Conservation (phyloP, 2,113 vertebrate species). For the Pampusana beccarii region DNA sequence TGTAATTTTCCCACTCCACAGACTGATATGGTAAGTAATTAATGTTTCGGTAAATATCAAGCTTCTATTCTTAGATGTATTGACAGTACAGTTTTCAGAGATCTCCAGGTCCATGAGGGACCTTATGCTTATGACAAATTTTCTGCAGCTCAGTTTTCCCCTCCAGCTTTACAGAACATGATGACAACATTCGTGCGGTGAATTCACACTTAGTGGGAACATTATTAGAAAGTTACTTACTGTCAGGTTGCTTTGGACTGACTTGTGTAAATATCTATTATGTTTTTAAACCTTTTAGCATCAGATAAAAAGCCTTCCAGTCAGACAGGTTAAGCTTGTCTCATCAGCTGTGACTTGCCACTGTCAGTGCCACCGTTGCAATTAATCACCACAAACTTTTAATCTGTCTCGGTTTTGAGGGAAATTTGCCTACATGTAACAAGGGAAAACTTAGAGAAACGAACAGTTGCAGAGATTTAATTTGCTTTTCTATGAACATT, state of each 20-base stretch:
- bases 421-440: background rate
- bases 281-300: background rate
- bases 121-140: background rate
- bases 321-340: background rate
- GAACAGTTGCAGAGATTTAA: background rate
- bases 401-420: background rate
- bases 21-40: background rate
- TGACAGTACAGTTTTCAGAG: background rate
- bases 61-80: slow-evolving; percentile 24
- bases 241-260: background rate
- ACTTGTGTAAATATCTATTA: background rate
- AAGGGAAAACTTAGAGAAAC: background rate
- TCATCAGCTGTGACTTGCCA: background rate
- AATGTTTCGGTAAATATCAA: slow-evolving; percentile 17
- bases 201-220: background rate
- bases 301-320: background rate
- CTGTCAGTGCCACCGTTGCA: background rate
- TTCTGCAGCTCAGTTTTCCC: background rate
- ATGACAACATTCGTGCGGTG: background rate
- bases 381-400: background rate
- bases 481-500: background rate
- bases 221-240: background rate
- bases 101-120: background rate
- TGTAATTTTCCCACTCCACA: background rate
- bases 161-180: background rate